phyloP scores from a whole-genome alignment of 2,113 vertebrate species.

The Antigone vipio region DNA sequence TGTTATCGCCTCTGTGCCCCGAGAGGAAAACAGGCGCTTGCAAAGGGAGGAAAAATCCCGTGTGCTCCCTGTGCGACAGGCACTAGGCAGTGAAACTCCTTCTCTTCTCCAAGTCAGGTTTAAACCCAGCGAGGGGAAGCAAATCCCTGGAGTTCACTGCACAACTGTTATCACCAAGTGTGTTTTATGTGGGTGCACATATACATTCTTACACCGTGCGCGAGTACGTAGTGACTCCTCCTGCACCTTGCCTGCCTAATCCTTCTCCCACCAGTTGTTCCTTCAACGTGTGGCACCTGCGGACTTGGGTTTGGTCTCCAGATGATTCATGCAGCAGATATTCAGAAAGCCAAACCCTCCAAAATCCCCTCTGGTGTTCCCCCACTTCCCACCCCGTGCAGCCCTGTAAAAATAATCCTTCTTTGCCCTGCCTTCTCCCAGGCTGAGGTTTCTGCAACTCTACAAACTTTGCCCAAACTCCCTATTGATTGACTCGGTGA shows the following conservation, averaged over 20 bases:
- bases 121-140: accelerated
- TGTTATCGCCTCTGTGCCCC: not conserved
- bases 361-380: too few relatives aligned
- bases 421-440: not conserved
- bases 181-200: accelerated
- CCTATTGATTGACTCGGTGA: constrained; percentile 51
- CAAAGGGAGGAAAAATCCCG: not conserved
- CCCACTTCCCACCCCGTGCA: too few relatives aligned
- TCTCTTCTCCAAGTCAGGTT: not conserved
- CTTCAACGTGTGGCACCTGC: not conserved
- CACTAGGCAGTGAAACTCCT: not conserved
- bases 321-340: accelerated
- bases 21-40: accelerated
- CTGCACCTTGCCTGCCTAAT: not conserved
- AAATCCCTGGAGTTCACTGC: not conserved
- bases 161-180: accelerated
- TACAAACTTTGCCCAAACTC: not conserved
- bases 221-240: accelerated
- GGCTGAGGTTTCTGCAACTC: not conserved
- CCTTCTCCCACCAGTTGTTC: not conserved
- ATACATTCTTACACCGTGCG: accelerated
- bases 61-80: not conserved
- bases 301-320: not conserved
- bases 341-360: not conserved
- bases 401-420: accelerated